phyloP scores from a whole-genome alignment of 2,888 invertebrate genomes.

The Sepiola atlantica region DNA sequence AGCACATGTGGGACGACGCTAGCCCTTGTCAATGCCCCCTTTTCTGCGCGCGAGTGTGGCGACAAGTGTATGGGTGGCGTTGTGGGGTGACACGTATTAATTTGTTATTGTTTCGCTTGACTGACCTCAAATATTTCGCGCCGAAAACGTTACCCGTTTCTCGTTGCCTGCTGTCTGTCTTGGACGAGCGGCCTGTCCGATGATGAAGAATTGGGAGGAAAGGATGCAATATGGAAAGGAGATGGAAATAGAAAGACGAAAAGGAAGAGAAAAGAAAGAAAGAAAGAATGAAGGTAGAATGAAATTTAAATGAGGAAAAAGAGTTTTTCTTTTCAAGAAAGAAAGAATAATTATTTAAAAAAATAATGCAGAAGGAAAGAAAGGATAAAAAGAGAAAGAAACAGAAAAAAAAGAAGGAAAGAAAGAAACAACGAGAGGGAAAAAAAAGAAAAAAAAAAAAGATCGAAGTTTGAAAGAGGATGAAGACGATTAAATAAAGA shows the following conservation, averaged over 20 bases:
- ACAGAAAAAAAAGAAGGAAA: neutral
- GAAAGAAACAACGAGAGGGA: neutral
- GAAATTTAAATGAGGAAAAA: neutral
- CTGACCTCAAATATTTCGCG: conserved; percentile 18
- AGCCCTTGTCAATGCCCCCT: neutral
- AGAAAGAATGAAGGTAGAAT: neutral
- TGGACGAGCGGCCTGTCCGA: neutral
- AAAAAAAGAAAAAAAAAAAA: neutral
- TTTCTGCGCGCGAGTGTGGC: too few species aligned
- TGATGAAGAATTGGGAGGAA: neutral
- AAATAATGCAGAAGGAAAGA: neutral
- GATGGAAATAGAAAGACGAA: neutral
- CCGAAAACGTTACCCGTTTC: neutral
- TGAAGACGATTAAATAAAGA: neutral
- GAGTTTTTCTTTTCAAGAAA: too few species aligned
- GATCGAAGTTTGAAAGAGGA: neutral
- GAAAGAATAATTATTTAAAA: too few species aligned
- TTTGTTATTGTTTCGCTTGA: conserved; percentile 14
- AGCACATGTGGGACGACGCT: neutral
- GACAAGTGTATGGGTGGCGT: neutral
- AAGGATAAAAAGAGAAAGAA: neutral
- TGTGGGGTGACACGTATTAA: neutral
- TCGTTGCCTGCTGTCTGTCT: neutral
- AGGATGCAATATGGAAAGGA: neutral
- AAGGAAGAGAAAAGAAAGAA: neutral